Evolutionary conservation across 1,140 invertebrate genomes (phyloP).

Genomic region (Globodera ellingtonae): DNA sequence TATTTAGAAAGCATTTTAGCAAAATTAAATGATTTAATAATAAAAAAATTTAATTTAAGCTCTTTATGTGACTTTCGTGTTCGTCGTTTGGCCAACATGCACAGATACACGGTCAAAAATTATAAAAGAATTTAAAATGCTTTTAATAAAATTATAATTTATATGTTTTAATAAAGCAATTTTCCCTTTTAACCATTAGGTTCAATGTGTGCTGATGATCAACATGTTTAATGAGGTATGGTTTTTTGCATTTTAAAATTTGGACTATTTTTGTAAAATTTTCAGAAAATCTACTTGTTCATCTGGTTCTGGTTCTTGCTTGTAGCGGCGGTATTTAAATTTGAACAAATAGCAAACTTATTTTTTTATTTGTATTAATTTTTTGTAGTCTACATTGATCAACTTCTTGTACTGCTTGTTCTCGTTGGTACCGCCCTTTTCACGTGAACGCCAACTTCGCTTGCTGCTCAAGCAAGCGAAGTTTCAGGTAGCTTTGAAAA

Average conservation of each 20-base stretch:
- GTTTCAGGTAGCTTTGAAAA: slow-evolving; percentile 24
- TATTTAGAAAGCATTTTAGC: background rate
- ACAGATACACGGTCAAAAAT: slow-evolving; percentile 61
- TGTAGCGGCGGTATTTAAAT: slow-evolving; percentile 42
- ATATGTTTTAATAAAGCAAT: background rate
- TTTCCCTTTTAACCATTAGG: slow-evolving; percentile 5
- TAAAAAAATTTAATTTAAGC: slow-evolving; percentile 40
- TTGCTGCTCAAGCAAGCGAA: slow-evolving; percentile 44
- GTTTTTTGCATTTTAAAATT: slow-evolving; percentile 58
- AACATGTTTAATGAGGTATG: slow-evolving; percentile 65
- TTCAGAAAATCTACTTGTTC: slow-evolving; percentile 59
- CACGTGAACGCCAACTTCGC: slow-evolving; percentile 40
- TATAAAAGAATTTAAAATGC: background rate
- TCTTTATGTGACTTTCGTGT: slow-evolving; percentile 67
- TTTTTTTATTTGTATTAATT: no score
- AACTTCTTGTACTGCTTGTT: slow-evolving; percentile 61
- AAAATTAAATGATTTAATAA: slow-evolving; percentile 33
- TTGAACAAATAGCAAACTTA: background rate
- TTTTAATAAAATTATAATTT: background rate
- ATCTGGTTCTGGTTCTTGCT: slow-evolving; percentile 64
- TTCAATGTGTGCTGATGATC: slow-evolving; percentile 65
- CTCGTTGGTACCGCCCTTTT: slow-evolving; percentile 36
- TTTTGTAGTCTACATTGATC: slow-evolving; percentile 45
- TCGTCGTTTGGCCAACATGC: slow-evolving; percentile 65
- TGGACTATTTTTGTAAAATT: slow-evolving; percentile 11